phyloP scores from a whole-genome alignment of 2,888 invertebrate genomes.

The Archips crataeganus region DNA sequence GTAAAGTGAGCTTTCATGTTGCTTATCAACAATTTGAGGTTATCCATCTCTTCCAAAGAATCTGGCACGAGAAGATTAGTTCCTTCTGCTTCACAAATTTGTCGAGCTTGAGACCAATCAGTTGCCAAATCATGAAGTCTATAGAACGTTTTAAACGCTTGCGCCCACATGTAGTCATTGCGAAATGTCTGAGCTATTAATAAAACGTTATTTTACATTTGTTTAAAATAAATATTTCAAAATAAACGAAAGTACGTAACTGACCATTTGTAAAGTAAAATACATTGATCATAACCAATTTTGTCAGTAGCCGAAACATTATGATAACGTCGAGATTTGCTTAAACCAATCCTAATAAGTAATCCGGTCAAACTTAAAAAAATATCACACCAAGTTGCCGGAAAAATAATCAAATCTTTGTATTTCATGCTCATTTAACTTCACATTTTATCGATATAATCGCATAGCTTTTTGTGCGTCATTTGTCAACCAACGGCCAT shows the following conservation, averaged over 20 bases:
- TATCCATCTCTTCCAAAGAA: conserved; percentile 62
- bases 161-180: conserved; percentile 65
- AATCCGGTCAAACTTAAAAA: neutral
- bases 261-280: neutral
- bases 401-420: neutral
- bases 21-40: conserved; percentile 61
- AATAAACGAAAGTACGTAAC: neutral
- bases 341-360: neutral
- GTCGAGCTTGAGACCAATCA: conserved; percentile 60
- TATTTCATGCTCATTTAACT: conserved; percentile 6
- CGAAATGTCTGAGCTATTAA: conserved; percentile 61
- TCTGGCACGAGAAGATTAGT: conserved; percentile 59
- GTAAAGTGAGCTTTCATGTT: conserved; percentile 65
- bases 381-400: neutral
- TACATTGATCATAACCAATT: neutral
- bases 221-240: neutral
- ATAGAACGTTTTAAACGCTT: conserved; percentile 59
- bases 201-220: neutral
- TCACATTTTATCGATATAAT: neutral
- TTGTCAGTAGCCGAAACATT: neutral
- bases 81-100: conserved; percentile 65
- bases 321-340: neutral
- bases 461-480: neutral
- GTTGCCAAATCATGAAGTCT: conserved; percentile 62
- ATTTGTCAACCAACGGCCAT: neutral